Base-by-base conservation (phyloP, 1,140 invertebrate genomes). In the Chrysomallon squamiferum region DNA sequence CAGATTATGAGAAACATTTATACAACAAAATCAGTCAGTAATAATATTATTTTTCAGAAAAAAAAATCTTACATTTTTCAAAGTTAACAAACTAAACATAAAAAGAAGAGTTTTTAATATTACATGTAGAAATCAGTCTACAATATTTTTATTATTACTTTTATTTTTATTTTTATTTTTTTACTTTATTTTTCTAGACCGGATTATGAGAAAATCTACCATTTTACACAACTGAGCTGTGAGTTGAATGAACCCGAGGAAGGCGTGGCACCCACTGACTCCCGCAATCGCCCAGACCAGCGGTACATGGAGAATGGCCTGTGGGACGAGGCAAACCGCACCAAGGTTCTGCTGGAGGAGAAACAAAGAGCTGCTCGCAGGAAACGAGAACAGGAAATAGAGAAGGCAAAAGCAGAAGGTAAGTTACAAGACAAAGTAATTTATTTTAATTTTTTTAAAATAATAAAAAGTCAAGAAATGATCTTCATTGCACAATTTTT, bases 241-340 rank as follows among this genome's bases (percentile, higher is more conserved):
- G 95, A 99, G 87, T 86, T 99, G 56, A 99, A 99, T 85, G 97
- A 99, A 86, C 88, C 88, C 11, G 97, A 99, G 87, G 90, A 93
- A 5, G 92, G 90, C 43, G 90, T 99, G 30, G 95, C 96, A 32
- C 96, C 97, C 18, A 99, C 97, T 0, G 98, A 99, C 88, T 93
- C 92, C 20, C 90, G 97, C n/a, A 84, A 89, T 25, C 89, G 97
- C 66, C 96, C 97, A 49, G 97, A 99, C 89, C 96, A 99, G 87
- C 90, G 96, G 52, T 89, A 98, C 49, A 99, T 99, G 97, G 98
- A 99, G 86, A 89, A 96, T 63, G 96, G 95, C 7, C 79, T 88
- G 20, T 99, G 97, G 96, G 95, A 99, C 76, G 95, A 96, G 75
- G 97, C 97, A 33, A 99, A 99, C 87, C 84, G 88, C 18, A 91